Conservation (phyloP, 2,797 vertebrate species). For the Enteromius mattozi region DNA sequence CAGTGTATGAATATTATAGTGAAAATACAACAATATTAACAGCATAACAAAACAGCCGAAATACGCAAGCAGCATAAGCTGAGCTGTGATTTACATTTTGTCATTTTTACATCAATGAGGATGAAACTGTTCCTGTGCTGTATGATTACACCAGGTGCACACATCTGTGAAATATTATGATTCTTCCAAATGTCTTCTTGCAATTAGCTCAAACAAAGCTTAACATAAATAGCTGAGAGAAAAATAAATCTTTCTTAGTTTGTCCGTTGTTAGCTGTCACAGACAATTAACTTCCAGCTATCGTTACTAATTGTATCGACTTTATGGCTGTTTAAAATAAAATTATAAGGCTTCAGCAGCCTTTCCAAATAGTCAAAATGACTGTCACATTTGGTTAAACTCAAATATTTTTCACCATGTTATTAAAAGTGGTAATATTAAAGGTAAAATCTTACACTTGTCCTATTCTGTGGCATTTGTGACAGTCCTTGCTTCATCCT, state of each 20-base stretch:
- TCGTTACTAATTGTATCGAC: background rate
- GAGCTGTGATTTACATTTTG: background rate
- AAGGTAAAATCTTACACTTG: background rate
- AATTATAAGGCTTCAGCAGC: background rate
- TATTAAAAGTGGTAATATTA: background rate
- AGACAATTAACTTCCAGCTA: slow-evolving; percentile 26
- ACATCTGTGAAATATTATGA: background rate
- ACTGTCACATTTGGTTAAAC: background rate
- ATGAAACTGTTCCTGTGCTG: background rate
- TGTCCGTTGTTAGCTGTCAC: background rate
- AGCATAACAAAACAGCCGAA: background rate
- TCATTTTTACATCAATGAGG: background rate
- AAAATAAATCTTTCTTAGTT: background rate
- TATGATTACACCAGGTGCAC: background rate
- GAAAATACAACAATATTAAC: background rate
- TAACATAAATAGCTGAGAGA: background rate
- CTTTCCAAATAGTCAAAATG: background rate
- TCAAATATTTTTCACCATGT: background rate
- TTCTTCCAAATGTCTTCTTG: background rate
- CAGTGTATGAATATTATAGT: background rate
- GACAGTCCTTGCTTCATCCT: background rate
- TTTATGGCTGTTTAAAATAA: background rate
- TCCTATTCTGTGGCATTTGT: background rate
- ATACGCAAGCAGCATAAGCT: background rate
- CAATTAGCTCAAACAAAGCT: background rate